These are phyloP conservation scores for Bombus huntii DNA, from an alignment of 1,140 invertebrate species.

Conservation along the genomic window DNA sequence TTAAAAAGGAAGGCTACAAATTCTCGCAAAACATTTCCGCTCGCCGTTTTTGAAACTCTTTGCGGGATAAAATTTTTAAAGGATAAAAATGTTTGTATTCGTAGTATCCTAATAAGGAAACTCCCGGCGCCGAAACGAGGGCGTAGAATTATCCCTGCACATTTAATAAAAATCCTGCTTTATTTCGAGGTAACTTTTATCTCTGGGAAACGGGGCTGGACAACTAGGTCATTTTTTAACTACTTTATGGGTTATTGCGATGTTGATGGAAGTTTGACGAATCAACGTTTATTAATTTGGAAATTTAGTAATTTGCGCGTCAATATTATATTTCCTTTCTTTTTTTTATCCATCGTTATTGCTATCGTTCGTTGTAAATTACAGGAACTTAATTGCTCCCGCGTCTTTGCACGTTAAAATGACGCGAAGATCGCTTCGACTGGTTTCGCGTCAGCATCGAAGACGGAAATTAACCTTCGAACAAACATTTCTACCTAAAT, in stretches of 20 bases:
- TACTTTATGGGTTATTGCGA: conserved; percentile 2
- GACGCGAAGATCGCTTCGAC: conserved; percentile 20
- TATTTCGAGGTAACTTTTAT: conserved; percentile 26
- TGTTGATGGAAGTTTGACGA: conserved; percentile 1
- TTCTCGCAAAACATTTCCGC: background rate
- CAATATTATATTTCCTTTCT: background rate
- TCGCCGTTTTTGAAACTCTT: background rate
- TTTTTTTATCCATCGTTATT: no score
- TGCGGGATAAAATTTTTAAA: background rate
- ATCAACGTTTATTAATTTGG: background rate
- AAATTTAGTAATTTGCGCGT: conserved; percentile 22
- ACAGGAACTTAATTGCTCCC: background rate
- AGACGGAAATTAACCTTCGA: conserved; percentile 63
- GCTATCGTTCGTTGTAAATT: background rate
- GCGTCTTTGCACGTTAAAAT: background rate
- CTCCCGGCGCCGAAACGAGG: background rate
- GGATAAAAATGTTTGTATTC: conserved; percentile 13
- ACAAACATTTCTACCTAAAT: conserved; percentile 64
- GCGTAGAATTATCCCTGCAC: conserved; percentile 4
- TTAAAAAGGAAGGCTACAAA: background rate
- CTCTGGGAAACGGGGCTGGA: background rate
- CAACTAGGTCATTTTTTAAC: conserved; percentile 29
- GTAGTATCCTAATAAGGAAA: conserved; percentile 4
- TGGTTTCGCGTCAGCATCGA: background rate
- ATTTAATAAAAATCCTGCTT: conserved; percentile 28